A percentile compares a stretch with the other conserved stretches of the same genome.
Evolutionary conservation across 2,888 invertebrate genomes (phyloP).

Genomic region (Xestobium rufovillosum): DNA sequence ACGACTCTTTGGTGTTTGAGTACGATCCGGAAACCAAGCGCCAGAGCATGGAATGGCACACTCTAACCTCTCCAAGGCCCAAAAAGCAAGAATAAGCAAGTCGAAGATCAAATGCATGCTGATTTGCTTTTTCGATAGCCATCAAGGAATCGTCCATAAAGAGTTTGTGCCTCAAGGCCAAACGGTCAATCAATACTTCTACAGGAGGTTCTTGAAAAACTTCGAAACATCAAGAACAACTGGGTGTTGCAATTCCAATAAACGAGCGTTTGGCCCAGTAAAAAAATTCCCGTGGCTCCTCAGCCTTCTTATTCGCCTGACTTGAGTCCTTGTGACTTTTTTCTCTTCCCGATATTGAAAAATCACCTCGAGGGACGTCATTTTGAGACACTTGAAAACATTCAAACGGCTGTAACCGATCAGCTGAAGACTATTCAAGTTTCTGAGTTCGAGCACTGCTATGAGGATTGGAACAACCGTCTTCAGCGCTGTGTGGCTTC

Average conservation of each 20-base stretch:
- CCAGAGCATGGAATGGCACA: constrained; percentile 9
- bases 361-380: constrained; percentile 9
- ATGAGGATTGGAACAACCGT: constrained; percentile 23
- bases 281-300: constrained; percentile 12
- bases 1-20: constrained; percentile 13
- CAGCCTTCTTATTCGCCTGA: constrained; percentile 15
- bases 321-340: constrained; percentile 13
- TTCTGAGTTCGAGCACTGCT: constrained; percentile 25
- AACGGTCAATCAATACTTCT: constrained; percentile 17
- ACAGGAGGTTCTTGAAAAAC: constrained; percentile 9
- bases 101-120: constrained; percentile 16
- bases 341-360: constrained; percentile 9
- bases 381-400: constrained; percentile 9
- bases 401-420: constrained; percentile 6
- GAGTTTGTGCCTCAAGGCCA: constrained; percentile 16
- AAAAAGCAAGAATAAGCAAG: constrained; percentile 17
- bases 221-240: constrained; percentile 11
- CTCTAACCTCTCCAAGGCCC: constrained; percentile 3
- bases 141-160: constrained; percentile 15
- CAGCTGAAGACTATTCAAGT: constrained; percentile 7
- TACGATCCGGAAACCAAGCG: constrained; percentile 16
- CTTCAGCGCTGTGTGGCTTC: constrained; percentile 24
- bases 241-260: constrained; percentile 12
- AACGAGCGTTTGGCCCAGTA: constrained; percentile 13
- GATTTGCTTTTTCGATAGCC: constrained; percentile 11